phyloP scores from a whole-genome alignment of 2,888 invertebrate genomes.

The Euplexia lucipara region DNA sequence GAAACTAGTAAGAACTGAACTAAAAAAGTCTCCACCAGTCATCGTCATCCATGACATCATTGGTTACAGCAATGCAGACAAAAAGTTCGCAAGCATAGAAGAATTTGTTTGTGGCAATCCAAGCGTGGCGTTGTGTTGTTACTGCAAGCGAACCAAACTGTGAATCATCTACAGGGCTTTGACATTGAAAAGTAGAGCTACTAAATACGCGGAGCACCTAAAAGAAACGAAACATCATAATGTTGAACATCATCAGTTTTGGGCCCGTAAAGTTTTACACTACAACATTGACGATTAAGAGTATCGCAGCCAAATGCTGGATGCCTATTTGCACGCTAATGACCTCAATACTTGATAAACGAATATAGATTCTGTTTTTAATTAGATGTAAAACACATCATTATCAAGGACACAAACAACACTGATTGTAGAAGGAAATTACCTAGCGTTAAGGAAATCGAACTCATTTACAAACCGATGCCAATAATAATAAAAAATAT shows the following conservation, averaged over 20 bases:
- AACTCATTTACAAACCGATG: constrained; percentile 3
- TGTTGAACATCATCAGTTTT: not conserved
- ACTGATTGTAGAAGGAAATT: constrained; percentile 44
- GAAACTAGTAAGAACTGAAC: constrained; percentile 16
- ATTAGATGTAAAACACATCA: not conserved
- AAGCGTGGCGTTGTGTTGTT: constrained; percentile 67
- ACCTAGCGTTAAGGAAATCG: constrained; percentile 14
- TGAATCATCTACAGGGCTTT: constrained; percentile 71
- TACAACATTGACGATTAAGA: not conserved
- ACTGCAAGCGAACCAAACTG: constrained; percentile 33
- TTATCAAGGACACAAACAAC: constrained; percentile 25
- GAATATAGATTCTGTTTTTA: not conserved
- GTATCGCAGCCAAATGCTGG: not conserved
- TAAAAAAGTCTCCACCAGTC: constrained; percentile 47
- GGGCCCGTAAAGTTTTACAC: not conserved
- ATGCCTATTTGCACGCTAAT: not conserved
- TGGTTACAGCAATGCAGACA: constrained; percentile 68
- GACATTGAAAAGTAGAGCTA: constrained; percentile 69
- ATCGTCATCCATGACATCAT: constrained; percentile 80
- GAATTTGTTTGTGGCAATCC: constrained; percentile 73
- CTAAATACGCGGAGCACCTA: constrained; percentile 46
- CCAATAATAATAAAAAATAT: constrained; percentile 4
- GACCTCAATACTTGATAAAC: not conserved
- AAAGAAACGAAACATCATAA: not conserved
- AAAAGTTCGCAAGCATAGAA: constrained; percentile 64